A percentile compares a stretch with the other conserved stretches of the same genome.
Evolutionary conservation across 2,888 invertebrate species (phyloP).

Genomic region (Villa cingulata): DNA sequence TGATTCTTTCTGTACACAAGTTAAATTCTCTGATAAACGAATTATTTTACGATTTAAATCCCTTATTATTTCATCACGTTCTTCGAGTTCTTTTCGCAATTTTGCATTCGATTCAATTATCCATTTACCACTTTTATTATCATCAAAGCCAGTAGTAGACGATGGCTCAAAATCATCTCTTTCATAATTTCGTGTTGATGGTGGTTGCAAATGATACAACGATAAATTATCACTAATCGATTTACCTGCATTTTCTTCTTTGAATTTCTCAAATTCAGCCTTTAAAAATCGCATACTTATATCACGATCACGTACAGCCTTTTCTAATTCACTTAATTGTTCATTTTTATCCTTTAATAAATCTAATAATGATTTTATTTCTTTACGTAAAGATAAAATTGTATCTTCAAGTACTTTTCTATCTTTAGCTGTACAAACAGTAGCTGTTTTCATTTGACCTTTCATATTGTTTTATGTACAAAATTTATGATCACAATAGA

Average conservation of each 20-base stretch:
- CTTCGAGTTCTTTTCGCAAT: conserved; percentile 19
- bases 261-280: conserved; percentile 14
- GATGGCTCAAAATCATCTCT: neutral
- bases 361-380: conserved; percentile 18
- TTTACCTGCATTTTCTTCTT: conserved; percentile 8
- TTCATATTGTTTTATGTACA: neutral
- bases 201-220: neutral
- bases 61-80: conserved; percentile 21
- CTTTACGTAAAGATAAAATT: conserved; percentile 17
- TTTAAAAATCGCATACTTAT: conserved; percentile 16
- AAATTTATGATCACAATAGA: too few species aligned
- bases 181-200: neutral
- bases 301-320: conserved; percentile 19
- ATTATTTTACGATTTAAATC: conserved; percentile 24
- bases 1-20: conserved; percentile 23
- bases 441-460: neutral
- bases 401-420: conserved; percentile 18
- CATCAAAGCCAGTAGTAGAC: neutral
- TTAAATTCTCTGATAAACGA: conserved; percentile 23
- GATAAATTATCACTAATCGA: neutral
- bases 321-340: conserved; percentile 17
- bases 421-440: conserved; percentile 7
- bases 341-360: conserved; percentile 19
- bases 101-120: neutral
- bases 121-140: neutral